Percentiles rank a stretch among this genome's conserved stretches.
These are phyloP conservation scores for Ostrea denselamellosa DNA, from an alignment of 1,140 invertebrate genomes.

Conservation along the genomic window DNA sequence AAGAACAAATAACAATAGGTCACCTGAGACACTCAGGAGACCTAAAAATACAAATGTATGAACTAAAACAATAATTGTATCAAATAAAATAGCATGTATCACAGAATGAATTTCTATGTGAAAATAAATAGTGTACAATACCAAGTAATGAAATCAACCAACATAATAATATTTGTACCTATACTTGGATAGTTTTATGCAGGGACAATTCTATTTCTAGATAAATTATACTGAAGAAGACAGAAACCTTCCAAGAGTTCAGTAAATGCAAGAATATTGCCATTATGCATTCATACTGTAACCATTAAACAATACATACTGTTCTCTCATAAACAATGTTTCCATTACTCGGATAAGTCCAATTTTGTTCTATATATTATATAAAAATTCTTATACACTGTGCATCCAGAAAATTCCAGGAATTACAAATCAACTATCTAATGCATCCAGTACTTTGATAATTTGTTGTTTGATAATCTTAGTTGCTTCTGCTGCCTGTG, in stretches of 20 bases:
- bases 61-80: background rate
- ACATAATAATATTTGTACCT: background rate
- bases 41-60: background rate
- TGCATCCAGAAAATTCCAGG: background rate
- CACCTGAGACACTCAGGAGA: too few relatives aligned
- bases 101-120: background rate
- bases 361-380: background rate
- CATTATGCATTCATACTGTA: background rate
- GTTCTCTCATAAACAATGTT: background rate
- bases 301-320: background rate
- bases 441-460: constrained; percentile 77
- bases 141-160: background rate
- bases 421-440: constrained; percentile 66
- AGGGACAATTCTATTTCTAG: background rate
- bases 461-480: constrained; percentile 89
- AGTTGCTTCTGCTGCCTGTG: constrained; percentile 93
- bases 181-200: background rate
- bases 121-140: background rate
- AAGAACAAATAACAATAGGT: too few relatives aligned
- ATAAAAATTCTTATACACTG: background rate
- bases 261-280: background rate
- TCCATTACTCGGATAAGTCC: background rate
- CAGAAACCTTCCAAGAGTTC: background rate
- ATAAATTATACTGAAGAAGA: background rate
- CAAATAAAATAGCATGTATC: background rate